phyloP scores from a whole-genome alignment of 2,113 vertebrate species.

The Raja brachyura region DNA sequence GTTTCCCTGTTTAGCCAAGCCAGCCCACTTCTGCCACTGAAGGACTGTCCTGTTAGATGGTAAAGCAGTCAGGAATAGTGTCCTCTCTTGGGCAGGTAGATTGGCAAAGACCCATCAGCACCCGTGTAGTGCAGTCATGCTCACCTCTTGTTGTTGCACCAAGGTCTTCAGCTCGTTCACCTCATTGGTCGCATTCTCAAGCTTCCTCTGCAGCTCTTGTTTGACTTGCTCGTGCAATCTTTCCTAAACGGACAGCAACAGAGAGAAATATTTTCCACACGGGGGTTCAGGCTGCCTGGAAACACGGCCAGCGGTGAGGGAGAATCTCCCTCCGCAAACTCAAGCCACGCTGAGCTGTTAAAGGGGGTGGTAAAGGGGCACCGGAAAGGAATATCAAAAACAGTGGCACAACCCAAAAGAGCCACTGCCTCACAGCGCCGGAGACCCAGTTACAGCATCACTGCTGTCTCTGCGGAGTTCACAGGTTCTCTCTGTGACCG shows the following conservation, averaged over 20 bases:
- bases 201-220: slow-evolving; percentile 69
- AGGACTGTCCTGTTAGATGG: no score
- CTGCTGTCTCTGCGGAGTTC: no score
- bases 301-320: not conserved
- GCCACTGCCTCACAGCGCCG: no score
- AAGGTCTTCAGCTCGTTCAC: slow-evolving; percentile 67
- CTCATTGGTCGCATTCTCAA: slow-evolving; percentile 65
- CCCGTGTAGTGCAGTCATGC: not conserved
- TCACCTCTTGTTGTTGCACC: slow-evolving; percentile 76
- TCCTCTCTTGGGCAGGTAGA: not conserved
- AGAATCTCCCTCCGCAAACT: not conserved
- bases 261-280: not conserved
- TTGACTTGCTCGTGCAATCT: slow-evolving; percentile 73
- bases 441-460: no score
- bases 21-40: not conserved
- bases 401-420: no score
- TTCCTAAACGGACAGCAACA: slow-evolving; percentile 58
- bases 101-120: not conserved
- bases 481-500: no score
- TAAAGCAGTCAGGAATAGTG: not conserved
- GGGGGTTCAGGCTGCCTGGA: not conserved
- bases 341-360: not conserved
- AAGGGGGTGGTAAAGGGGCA: not conserved
- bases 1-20: not conserved
- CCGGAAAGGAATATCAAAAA: not conserved